Conservation (phyloP, 2,113 vertebrate species). For the Saguinus imperator region DNA sequence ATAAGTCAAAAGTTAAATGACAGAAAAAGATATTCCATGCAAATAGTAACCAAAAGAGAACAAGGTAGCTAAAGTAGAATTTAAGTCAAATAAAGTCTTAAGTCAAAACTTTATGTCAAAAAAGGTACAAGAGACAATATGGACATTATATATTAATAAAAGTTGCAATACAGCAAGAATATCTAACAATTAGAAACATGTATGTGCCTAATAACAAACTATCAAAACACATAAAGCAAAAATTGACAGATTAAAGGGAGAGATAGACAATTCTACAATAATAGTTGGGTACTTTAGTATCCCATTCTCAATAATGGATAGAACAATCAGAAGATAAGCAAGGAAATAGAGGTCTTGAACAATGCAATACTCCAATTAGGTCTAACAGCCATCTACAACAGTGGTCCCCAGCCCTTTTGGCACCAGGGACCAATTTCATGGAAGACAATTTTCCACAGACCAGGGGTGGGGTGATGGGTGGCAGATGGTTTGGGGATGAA, state of each 20-base stretch:
- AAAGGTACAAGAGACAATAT: not conserved
- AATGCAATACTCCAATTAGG: not conserved
- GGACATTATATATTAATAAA: not conserved
- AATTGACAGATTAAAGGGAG: not conserved
- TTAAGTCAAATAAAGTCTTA: not conserved
- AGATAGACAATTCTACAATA: not conserved
- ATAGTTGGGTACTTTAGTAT: not conserved
- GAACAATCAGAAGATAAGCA: not conserved
- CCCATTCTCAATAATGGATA: not conserved
- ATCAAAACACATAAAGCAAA: not conserved
- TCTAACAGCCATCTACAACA: not conserved
- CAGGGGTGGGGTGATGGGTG: too few species aligned
- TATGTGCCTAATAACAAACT: not conserved
- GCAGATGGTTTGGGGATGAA: too few species aligned
- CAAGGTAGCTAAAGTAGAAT: not conserved
- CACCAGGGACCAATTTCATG: too few species aligned
- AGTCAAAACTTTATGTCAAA: not conserved
- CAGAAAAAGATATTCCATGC: not conserved
- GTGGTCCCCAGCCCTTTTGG: too few species aligned
- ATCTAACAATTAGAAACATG: not conserved
- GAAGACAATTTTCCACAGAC: too few species aligned
- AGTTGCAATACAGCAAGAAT: not conserved
- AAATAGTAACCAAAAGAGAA: not conserved
- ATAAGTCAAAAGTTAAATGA: not conserved
- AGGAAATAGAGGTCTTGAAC: not conserved